Conservation (phyloP, 1,140 invertebrate species). For the Euschistus heros region DNA sequence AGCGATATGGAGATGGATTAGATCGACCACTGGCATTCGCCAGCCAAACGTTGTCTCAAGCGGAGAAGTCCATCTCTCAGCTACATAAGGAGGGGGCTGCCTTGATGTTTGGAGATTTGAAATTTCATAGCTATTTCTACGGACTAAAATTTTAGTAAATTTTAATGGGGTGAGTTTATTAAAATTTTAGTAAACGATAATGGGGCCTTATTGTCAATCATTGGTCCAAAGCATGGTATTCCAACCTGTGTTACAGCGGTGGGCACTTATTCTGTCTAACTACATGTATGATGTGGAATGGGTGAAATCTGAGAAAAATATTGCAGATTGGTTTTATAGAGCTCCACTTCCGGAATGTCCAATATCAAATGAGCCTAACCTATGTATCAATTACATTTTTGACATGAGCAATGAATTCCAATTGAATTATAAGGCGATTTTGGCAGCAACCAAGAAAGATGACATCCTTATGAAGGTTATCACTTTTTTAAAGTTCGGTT, state of each 20-base stretch:
- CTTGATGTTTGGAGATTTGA: background rate
- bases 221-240: too few species aligned
- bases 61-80: conserved; percentile 34
- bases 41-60: conserved; percentile 29
- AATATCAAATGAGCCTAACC: background rate
- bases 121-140: background rate
- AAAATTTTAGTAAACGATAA: background rate
- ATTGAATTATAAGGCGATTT: background rate
- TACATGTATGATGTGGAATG: too few species aligned
- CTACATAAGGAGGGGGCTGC: conserved; percentile 30
- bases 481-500: background rate
- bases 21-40: background rate
- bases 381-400: conserved; percentile 1
- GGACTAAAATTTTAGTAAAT: background rate
- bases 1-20: background rate
- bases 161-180: too few species aligned
- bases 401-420: background rate
- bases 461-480: background rate
- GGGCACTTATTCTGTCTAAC: too few species aligned
- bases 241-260: too few species aligned
- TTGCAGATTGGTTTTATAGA: too few species aligned
- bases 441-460: background rate
- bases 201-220: too few species aligned
- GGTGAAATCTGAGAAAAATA: too few species aligned
- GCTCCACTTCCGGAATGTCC: background rate